Base-by-base conservation (phyloP, 1,140 invertebrate species). In the Hetaerina americana region DNA sequence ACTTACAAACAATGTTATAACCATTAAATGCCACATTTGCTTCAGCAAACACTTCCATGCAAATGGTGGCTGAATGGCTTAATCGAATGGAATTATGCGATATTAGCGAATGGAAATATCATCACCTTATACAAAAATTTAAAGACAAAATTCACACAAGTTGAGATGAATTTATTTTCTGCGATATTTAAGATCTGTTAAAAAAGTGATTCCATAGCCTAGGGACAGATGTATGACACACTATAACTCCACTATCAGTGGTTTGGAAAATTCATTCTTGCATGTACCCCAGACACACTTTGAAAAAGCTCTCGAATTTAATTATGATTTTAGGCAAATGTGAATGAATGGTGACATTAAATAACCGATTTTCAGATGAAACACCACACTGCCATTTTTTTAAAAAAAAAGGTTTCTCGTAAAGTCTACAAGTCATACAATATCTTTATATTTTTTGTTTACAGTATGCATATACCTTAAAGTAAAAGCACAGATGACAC, bases 381-480 rank as follows among this genome's bases (percentile, higher is more conserved):
- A 18, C 40, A 57, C 40, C 40, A 57, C 15, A 57, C 40, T 57
- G 40, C 40, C 40, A 57, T 57, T 57, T 57, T 5, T n/a, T n/a
- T n/a, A n/a, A n/a, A n/a, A n/a, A n/a, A n/a, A 57, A 57, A 57
- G 22, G 22, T 3, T 12, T 57, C 22, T 57, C 22, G 15, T 57
- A n/a, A 57, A 12, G 22, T 10, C 40, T 57, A 57, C 10, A 57
- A 18, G 22, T 10, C 3, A 57, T 57, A 57, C 22, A 5, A 5
- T 57, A 57, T 57, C 40, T 57, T 57, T 57, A 57, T 57, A 57
- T 57, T n/a, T n/a, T n/a, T n/a, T n/a, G n/a, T n/a, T 57, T 57
- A 57, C 40, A 57, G 40, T 57, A 57, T 57, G 40, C 40, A 57
- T 57, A 57, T 57, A 57, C 40, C 40, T 57, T 57, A 57, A 57